phyloP scores from a whole-genome alignment of 2,888 invertebrate species.

The Ptilodon capucinus region DNA sequence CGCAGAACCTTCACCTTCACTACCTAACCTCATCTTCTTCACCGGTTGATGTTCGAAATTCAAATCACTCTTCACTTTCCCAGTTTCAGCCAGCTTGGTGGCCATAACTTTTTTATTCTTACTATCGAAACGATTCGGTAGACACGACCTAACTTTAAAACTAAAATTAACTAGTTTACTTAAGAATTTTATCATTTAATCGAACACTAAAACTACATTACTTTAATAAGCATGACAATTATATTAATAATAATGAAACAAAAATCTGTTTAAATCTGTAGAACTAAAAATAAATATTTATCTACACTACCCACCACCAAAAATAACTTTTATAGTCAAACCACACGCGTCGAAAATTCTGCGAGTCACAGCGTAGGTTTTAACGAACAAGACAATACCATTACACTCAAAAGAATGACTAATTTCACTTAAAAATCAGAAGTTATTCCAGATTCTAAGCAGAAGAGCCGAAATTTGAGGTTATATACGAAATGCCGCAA shows the following conservation, averaged over 20 bases:
- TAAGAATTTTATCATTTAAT: slow-evolving; percentile 37
- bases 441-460: slow-evolving; percentile 24
- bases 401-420: neutral
- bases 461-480: slow-evolving; percentile 36
- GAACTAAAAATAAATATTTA: slow-evolving; percentile 20
- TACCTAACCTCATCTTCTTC: slow-evolving; percentile 58
- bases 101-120: slow-evolving; percentile 36
- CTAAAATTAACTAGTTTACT: slow-evolving; percentile 24
- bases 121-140: slow-evolving; percentile 5
- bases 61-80: slow-evolving; percentile 48
- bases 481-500: slow-evolving; percentile 33
- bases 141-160: slow-evolving; percentile 15
- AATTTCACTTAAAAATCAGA: slow-evolving; percentile 14
- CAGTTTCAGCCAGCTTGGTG: slow-evolving; percentile 28
- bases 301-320: slow-evolving; percentile 16
- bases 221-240: neutral
- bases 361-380: neutral
- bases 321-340: slow-evolving; percentile 19
- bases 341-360: slow-evolving; percentile 7
- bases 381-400: neutral
- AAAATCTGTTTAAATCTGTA: slow-evolving; percentile 6
- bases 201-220: neutral
- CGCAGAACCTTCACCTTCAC: slow-evolving; percentile 17
- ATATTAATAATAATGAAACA: slow-evolving; percentile 3
- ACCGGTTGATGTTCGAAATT: slow-evolving; percentile 45